These are phyloP conservation scores for Bicyclus anynana DNA, from an alignment of 1,140 invertebrate genomes.

Conservation along the genomic window DNA sequence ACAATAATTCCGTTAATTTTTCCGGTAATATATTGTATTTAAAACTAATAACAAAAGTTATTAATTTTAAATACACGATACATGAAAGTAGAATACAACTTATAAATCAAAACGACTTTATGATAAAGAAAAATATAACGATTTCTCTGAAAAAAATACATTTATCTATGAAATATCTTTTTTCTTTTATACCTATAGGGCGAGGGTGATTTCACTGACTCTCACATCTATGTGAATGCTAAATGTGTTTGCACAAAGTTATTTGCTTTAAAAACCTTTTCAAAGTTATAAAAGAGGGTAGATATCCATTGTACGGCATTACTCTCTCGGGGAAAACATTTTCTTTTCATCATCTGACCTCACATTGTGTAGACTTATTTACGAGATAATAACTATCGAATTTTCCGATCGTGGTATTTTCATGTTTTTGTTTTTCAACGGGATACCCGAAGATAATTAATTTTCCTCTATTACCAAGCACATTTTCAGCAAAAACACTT, in stretches of 20 bases:
- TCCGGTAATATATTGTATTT: too few relatives aligned
- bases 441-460: too few relatives aligned
- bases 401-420: too few relatives aligned
- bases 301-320: background rate
- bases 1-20: too few relatives aligned
- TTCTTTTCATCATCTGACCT: background rate
- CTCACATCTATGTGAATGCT: too few relatives aligned
- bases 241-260: background rate
- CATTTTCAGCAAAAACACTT: too few relatives aligned
- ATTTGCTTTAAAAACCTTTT: slow-evolving; percentile 7
- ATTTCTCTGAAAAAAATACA: background rate
- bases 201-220: background rate
- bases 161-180: background rate
- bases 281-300: background rate
- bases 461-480: too few relatives aligned
- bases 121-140: background rate
- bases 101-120: too few relatives aligned
- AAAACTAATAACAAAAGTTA: too few relatives aligned
- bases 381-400: background rate
- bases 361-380: background rate
- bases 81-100: too few relatives aligned
- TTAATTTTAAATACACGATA: too few relatives aligned
- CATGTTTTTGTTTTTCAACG: too few relatives aligned
- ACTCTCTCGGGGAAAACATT: background rate
- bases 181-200: background rate